Base-by-base conservation (phyloP, 2,888 invertebrate genomes). In the Noctua pronuba region DNA sequence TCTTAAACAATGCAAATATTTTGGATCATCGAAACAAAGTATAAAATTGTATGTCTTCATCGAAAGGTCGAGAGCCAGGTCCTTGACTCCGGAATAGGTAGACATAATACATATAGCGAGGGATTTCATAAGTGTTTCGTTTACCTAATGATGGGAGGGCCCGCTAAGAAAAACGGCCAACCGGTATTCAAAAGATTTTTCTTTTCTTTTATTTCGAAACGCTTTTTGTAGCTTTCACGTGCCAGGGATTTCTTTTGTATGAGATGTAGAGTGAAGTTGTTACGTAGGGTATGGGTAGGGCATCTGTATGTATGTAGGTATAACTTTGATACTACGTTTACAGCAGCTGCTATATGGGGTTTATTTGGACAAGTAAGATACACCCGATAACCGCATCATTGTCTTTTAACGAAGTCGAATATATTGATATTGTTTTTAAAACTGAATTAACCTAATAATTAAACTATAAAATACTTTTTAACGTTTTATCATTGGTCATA, bases 71-170 rank as follows among this genome's bases (percentile, higher is more conserved):
- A 67, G 44, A 65, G 35, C 16, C 38, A 38, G 69, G 68, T 72
- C 52, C 46, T 71, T 79, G 71, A 72, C 68, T 41, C 44, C 7
- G 24, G 38, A 68, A 79, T 46, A 66, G 46, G 62, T 62, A 67
- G 66, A 73, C 60, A 31, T 79, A 80, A 28, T 75, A 68, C 28
- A 64, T 68, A 44, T 44, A 69, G 31, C 85, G 28, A 75, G 18
- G 35, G 62, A 75, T 70, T 75, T 73, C 69, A 70, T 64, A 80
- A 73, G 75, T 70, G 41, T 73, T 83, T 83, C 75, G 60, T 75
- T 73, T 81, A 73, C 85, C 70, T 81, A 83, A 81, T 73, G 82
- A 70, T 70, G 72, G 66, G 41, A 64, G 49, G 58, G 24, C 66
- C 38, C 38, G 85, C 71, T 75, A 72, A 74, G 73, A 68, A 80